phyloP scores from a whole-genome alignment of 2,888 invertebrate genomes.

The Craniophora ligustri region DNA sequence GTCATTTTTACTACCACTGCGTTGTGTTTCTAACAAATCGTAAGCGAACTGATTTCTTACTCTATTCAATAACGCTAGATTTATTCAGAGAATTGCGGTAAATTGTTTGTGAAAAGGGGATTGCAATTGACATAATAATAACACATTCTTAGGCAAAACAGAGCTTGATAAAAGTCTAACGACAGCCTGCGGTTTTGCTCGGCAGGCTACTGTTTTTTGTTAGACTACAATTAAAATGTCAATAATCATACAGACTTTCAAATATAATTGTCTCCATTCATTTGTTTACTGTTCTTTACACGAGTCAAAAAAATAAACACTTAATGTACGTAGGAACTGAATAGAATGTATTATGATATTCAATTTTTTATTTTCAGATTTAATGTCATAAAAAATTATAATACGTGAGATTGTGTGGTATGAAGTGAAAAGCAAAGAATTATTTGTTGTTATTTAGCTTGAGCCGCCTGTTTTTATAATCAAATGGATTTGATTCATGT shows the following conservation, averaged over 20 bases:
- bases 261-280: too few species aligned
- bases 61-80: constrained; percentile 2
- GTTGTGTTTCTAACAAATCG: background rate
- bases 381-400: too few species aligned
- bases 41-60: constrained; percentile 1
- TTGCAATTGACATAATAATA: constrained; percentile 52
- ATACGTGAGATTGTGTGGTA: too few species aligned
- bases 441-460: background rate
- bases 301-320: too few species aligned
- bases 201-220: background rate
- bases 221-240: background rate
- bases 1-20: constrained; percentile 35
- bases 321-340: too few species aligned
- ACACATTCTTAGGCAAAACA: constrained; percentile 18
- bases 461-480: too few species aligned
- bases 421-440: background rate
- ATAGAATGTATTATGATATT: too few species aligned
- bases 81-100: constrained; percentile 18
- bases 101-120: constrained; percentile 49
- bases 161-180: constrained; percentile 6
- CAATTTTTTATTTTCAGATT: too few species aligned
- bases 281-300: too few species aligned
- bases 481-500: constrained; percentile 2
- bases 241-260: too few species aligned
- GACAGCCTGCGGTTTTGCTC: constrained; percentile 17